phyloP scores from a whole-genome alignment of 2,797 vertebrate genomes.

The Etheostoma nigrum region DNA sequence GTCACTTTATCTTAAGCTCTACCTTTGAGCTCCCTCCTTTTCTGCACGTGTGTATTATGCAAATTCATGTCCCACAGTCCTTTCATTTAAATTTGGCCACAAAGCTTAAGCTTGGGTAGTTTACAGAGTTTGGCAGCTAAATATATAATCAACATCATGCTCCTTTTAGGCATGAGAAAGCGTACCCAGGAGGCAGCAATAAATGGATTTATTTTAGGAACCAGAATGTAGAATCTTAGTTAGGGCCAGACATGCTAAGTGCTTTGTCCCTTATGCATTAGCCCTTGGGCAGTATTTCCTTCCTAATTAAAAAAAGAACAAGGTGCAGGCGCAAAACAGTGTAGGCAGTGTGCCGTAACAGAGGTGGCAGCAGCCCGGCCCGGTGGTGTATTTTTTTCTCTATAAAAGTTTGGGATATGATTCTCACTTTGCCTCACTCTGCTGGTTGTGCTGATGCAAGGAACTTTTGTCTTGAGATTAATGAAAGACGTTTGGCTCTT shows the following conservation, averaged over 20 bases:
- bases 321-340: slow-evolving; percentile 52
- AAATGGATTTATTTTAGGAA: slow-evolving; percentile 86
- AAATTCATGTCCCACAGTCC: slow-evolving; percentile 72
- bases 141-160: slow-evolving; percentile 78
- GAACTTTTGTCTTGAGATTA: slow-evolving; percentile 82
- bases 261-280: slow-evolving; percentile 81
- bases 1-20: slow-evolving; percentile 61
- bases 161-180: slow-evolving; percentile 79
- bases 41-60: slow-evolving; percentile 65
- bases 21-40: slow-evolving; percentile 49
- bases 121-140: slow-evolving; percentile 67
- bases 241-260: slow-evolving; percentile 84
- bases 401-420: slow-evolving; percentile 65
- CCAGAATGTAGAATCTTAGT: slow-evolving; percentile 81
- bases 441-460: slow-evolving; percentile 80
- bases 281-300: slow-evolving; percentile 73
- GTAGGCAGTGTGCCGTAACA: slow-evolving; percentile 33
- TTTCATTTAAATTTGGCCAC: slow-evolving; percentile 73
- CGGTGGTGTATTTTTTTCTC: slow-evolving; percentile 28
- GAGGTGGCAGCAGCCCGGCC: slow-evolving; percentile 43
- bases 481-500: slow-evolving; percentile 79
- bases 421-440: slow-evolving; percentile 61
- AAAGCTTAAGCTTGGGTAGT: slow-evolving; percentile 62
- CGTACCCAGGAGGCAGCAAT: slow-evolving; percentile 79
- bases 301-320: slow-evolving; percentile 79